A percentile compares a stretch with the other conserved stretches of the same genome.
Evolutionary conservation across 2,888 invertebrate species (phyloP).

Genomic region (Biston stratarius): DNA sequence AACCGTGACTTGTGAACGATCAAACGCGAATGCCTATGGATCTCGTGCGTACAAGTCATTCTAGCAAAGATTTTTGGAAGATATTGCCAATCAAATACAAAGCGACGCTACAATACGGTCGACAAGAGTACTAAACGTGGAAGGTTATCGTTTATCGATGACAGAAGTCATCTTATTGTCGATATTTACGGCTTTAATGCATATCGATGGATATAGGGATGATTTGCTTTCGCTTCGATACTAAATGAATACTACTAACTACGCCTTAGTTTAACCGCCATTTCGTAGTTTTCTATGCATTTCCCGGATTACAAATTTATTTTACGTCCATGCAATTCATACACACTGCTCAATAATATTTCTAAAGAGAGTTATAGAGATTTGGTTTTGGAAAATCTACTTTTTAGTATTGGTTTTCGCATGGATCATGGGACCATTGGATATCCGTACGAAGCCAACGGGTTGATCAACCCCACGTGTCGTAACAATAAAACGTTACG

Average conservation of each 20-base stretch:
- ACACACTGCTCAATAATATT: not conserved
- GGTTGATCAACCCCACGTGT: constrained; percentile 12
- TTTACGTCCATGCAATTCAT: not conserved
- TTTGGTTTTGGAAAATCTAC: too few species aligned
- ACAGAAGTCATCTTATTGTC: constrained; percentile 34
- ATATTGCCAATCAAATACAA: constrained; percentile 37
- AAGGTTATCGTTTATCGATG: constrained; percentile 37
- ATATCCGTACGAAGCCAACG: constrained; percentile 3
- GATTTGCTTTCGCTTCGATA: constrained; percentile 13
- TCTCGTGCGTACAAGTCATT: constrained; percentile 34
- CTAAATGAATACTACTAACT: not conserved
- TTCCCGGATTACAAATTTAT: not conserved
- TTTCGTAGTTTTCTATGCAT: not conserved
- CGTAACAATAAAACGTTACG: constrained; percentile 14
- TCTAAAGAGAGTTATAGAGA: too few species aligned
- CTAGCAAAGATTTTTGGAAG: constrained; percentile 31
- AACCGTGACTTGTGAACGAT: constrained; percentile 52
- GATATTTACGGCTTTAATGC: constrained; percentile 36
- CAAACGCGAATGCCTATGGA: constrained; percentile 41
- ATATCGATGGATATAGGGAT: constrained; percentile 15
- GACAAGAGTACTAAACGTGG: constrained; percentile 36
- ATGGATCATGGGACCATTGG: too few species aligned
- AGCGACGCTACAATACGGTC: constrained; percentile 40
- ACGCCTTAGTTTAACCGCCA: not conserved
- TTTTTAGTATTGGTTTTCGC: too few species aligned